Percentiles rank a stretch among this genome's conserved stretches.
Evolutionary conservation across 92 coral and sea anemone species (phyloP).

Genomic region (Muricea muricata): DNA sequence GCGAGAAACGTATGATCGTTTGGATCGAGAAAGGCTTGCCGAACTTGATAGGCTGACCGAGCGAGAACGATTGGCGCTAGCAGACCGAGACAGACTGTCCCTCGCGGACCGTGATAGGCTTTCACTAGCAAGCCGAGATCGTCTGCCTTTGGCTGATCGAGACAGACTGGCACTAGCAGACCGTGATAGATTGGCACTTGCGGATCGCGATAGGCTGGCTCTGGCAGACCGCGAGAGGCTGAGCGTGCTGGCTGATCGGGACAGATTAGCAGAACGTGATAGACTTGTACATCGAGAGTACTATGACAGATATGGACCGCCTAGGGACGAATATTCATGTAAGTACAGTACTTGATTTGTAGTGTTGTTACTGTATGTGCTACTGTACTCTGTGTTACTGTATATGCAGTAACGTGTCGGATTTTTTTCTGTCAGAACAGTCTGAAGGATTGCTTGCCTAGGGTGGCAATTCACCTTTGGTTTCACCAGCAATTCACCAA

Average conservation of each 20-base stretch:
- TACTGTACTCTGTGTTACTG: no score
- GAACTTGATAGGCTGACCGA: not conserved
- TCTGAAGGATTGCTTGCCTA: not conserved
- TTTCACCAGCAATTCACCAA: no score
- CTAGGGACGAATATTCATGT: not conserved
- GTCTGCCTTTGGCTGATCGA: not conserved
- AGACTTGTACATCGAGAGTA: not conserved
- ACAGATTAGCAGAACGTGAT: slow-evolving; percentile 9
- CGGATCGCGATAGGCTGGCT: not conserved
- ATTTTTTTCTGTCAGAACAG: no score
- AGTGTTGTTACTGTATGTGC: no score
- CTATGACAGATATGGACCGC: slow-evolving; percentile 9
- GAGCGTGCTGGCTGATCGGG: not conserved
- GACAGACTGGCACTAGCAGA: slow-evolving; percentile 1
- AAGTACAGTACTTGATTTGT: not conserved
- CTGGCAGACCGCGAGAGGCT: not conserved
- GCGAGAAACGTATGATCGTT: not conserved
- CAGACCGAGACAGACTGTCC: slow-evolving; percentile 4
- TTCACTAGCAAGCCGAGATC: not conserved
- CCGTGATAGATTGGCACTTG: not conserved
- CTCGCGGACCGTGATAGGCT: not conserved
- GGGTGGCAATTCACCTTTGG: no score
- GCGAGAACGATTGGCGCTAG: not conserved
- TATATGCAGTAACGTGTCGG: no score
- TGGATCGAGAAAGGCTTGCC: slow-evolving; percentile 9